A percentile compares a stretch with the other conserved stretches of the same genome.
Conservation (phyloP, 2,888 invertebrate genomes). For the Aricia artaxerxes region DNA sequence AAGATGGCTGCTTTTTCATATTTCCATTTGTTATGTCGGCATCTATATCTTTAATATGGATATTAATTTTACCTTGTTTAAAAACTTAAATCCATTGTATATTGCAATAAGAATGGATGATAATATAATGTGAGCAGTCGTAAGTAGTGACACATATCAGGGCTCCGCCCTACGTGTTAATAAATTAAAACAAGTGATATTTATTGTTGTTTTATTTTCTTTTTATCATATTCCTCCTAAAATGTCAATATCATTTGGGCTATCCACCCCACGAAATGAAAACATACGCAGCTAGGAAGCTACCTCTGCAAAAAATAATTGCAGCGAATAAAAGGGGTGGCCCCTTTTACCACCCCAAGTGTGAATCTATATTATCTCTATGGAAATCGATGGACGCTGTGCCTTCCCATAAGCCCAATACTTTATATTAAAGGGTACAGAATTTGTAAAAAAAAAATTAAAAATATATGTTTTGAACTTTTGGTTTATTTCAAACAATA, state of each 20-base stretch:
- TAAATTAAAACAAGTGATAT: conserved; percentile 64
- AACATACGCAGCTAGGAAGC: neutral
- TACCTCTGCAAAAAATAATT: neutral
- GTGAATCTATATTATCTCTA: neutral
- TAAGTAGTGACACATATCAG: conserved; percentile 76
- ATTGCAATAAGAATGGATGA: neutral
- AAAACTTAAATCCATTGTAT: neutral
- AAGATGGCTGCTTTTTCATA: no score
- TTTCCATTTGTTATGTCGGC: no score
- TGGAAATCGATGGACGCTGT: neutral
- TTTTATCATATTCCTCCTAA: neutral
- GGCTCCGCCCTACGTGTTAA: conserved; percentile 74
- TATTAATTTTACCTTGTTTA: neutral
- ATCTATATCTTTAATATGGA: no score
- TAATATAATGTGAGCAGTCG: conserved; percentile 53
- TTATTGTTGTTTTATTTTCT: conserved; percentile 63
- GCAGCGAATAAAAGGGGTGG: neutral
- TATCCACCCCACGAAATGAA: neutral
- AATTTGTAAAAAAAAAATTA: neutral
- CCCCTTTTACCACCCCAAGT: neutral
- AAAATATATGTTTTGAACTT: no score
- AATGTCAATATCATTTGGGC: neutral
- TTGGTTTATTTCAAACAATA: no score
- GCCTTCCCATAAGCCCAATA: neutral
- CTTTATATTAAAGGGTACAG: neutral